Evolutionary conservation across 2,888 invertebrate species (phyloP).

Genomic region (Leptura quadrifasciata): DNA sequence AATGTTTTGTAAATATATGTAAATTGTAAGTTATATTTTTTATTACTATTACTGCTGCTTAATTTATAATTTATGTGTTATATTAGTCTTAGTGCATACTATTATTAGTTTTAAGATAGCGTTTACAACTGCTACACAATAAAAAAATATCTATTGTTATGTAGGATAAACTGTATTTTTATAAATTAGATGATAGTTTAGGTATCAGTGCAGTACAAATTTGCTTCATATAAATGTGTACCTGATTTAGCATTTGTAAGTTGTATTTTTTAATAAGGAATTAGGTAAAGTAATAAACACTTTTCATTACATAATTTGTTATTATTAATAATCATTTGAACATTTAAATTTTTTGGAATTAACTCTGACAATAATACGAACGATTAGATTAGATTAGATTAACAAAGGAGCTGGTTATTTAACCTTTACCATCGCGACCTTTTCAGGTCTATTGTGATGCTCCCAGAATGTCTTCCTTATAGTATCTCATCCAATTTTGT

Average conservation of each 20-base stretch:
- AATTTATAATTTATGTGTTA: background rate
- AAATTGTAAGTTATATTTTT: background rate
- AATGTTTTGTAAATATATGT: background rate
- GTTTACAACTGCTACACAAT: conserved; percentile 1
- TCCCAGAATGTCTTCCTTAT: too few relatives aligned
- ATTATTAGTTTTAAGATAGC: background rate
- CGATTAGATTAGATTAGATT: too few relatives aligned
- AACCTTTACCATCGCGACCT: too few relatives aligned
- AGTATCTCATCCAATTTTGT: too few relatives aligned
- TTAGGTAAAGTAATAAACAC: background rate
- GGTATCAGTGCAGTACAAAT: conserved; percentile 49
- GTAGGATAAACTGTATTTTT: background rate
- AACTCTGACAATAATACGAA: too few relatives aligned
- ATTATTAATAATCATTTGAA: too few relatives aligned
- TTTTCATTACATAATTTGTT: background rate
- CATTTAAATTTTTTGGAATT: too few relatives aligned
- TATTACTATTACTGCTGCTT: background rate
- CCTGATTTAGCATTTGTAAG: conserved; percentile 50
- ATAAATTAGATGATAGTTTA: background rate
- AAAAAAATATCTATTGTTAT: conserved; percentile 11
- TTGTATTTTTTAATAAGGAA: conserved; percentile 24
- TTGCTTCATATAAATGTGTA: conserved; percentile 51
- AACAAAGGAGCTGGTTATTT: too few relatives aligned
- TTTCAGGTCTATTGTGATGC: too few relatives aligned
- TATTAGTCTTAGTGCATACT: background rate